Base-by-base conservation (phyloP, 2,113 vertebrate genomes). In the Ciconia boyciana region DNA sequence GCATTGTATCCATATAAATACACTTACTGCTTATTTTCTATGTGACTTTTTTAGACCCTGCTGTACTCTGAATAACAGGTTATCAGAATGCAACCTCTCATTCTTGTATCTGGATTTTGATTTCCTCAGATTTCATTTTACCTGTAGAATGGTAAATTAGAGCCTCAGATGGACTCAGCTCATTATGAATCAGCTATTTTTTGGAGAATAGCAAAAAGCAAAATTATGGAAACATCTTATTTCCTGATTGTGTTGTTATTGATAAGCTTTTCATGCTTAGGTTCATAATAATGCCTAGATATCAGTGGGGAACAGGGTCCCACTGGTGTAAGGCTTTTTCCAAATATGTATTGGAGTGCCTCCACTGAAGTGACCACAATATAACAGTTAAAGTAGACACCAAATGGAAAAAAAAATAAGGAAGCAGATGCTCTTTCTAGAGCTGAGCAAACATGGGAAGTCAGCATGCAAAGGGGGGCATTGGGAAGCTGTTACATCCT, bases 131-230 rank as follows among this genome's bases (percentile, higher is more conserved):
- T 43, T 49, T 83, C 4, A 9, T 77, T 85, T 90, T 61, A 55
- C 29, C 13, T 54, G 13, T 5, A 31, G 29, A 49, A 52, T 26
- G 14, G 7, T 39, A 65, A 62, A 52, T 62, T 36, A 55, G 11
- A 81, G 5, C 9, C 36, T 57, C 34, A 29, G 15, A 24, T 19
- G 16, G 26, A 32, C 11, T 64, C 28, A 15, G 13, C 20, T 52
- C 18, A 61, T 60, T 49, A 54, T 54, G 16, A 79, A 83, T 69
- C 10, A 32, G 19, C 10, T 39, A 13, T 16, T 62, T 26, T 31
- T 72, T 26, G 3, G 15, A 51, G 10, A 75, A 31, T 0, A 54
- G 5, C 2, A 48, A 64, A 90, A 66, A 5, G 1, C 1, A 17
- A 54, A 32, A 5, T 21, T 78, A 13, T 15, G 19, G 31, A 66